Conservation (phyloP, 1,140 invertebrate genomes). For the Laupala kohalensis region DNA sequence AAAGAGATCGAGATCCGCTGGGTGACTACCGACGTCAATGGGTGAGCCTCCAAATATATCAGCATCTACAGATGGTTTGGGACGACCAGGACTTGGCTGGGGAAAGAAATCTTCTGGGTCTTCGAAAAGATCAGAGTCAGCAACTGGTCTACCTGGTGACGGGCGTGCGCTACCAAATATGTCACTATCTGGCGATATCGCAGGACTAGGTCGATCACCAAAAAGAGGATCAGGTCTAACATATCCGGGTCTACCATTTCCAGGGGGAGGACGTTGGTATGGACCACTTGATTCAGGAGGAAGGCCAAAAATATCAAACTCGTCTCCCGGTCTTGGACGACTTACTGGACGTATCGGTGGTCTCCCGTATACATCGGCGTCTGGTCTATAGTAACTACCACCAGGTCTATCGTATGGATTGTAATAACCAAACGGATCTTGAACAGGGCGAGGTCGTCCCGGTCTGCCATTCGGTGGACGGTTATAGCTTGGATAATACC, state of each 20-base stretch:
- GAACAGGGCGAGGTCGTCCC: too few species aligned
- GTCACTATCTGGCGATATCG: not conserved
- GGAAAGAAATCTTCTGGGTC: not conserved
- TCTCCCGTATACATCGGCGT: not conserved
- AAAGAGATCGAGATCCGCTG: not conserved
- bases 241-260: constrained; percentile 5
- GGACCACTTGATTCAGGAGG: not conserved
- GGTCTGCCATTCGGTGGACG: too few species aligned
- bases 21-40: too few species aligned
- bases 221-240: constrained; percentile 10
- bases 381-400: too few species aligned
- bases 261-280: not conserved
- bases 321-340: not conserved
- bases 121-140: not conserved
- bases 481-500: too few species aligned
- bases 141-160: not conserved
- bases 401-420: too few species aligned
- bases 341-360: not conserved
- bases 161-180: not conserved
- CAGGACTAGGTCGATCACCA: constrained; percentile 6
- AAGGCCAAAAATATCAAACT: not conserved
- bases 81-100: too few species aligned
- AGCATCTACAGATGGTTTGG: not conserved
- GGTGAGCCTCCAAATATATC: not conserved
- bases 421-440: too few species aligned